Evolutionary conservation across 2,888 invertebrate species (phyloP).

Genomic region (Nipponacmea schrenckii): DNA sequence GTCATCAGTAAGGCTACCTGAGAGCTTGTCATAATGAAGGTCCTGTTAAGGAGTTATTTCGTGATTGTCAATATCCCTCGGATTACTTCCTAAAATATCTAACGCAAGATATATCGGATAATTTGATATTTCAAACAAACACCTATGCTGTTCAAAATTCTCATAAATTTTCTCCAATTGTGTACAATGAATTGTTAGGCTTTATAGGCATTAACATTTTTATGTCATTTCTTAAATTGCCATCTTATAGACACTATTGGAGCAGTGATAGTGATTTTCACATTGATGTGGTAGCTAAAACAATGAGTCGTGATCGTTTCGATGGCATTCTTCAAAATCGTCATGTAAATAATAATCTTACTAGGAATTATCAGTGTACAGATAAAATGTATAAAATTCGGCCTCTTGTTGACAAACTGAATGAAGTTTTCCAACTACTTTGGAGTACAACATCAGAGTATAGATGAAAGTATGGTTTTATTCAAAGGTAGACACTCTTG

Average conservation of each 20-base stretch:
- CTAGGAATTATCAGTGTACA: conserved; percentile 14
- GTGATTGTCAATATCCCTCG: neutral
- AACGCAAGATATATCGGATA: neutral
- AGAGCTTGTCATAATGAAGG: neutral
- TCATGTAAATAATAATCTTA: conserved; percentile 18
- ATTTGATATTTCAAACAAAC: neutral
- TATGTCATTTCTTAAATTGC: conserved; percentile 9
- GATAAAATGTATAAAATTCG: conserved; percentile 25
- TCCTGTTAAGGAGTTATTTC: neutral
- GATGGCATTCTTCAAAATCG: conserved; percentile 15
- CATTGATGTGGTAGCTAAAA: conserved; percentile 15
- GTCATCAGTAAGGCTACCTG: neutral
- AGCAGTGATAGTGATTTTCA: conserved; percentile 12
- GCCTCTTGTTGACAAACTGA: conserved; percentile 11
- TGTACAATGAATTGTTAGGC: too few relatives aligned
- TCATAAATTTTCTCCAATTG: too few relatives aligned
- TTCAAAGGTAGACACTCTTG: conserved; percentile 24
- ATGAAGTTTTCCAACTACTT: neutral
- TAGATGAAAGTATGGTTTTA: conserved; percentile 25
- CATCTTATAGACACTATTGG: conserved; percentile 17
- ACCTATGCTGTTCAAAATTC: neutral
- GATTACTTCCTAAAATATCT: neutral
- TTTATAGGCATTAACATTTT: conserved; percentile 21
- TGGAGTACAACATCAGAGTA: conserved; percentile 10
- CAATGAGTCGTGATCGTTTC: conserved; percentile 23